Conservation (phyloP, 23 tunicate species). For the Ascidia mentula region DNA sequence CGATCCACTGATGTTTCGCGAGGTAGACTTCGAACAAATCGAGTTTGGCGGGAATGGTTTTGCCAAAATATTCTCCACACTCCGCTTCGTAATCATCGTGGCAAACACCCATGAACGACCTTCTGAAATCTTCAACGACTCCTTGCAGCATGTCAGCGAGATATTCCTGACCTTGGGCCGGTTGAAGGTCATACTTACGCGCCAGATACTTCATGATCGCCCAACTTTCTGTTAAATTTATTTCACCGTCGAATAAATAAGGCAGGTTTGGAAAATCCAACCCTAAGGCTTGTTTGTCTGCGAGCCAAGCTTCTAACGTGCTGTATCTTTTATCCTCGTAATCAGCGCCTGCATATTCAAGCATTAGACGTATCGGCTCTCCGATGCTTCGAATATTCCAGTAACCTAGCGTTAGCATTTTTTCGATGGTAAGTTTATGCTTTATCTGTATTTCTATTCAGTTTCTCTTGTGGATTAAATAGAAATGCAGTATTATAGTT, state of each 20-base stretch:
- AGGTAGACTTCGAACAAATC: slow-evolving; percentile 13
- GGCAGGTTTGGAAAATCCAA: slow-evolving; percentile 54
- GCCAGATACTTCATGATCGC: slow-evolving; percentile 44
- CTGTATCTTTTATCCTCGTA: neutral
- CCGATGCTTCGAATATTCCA: slow-evolving; percentile 30
- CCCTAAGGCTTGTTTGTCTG: slow-evolving; percentile 3
- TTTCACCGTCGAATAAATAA: slow-evolving; percentile 38
- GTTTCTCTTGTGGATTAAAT: no score
- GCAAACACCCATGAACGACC: slow-evolving; percentile 12
- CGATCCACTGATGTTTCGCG: slow-evolving; percentile 10
- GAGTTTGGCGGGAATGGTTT: slow-evolving; percentile 6
- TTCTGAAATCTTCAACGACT: slow-evolving; percentile 28
- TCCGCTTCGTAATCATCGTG: slow-evolving; percentile 11
- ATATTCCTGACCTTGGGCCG: slow-evolving; percentile 19
- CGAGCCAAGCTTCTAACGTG: slow-evolving; percentile 6
- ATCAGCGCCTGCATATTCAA: slow-evolving; percentile 17
- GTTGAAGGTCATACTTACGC: slow-evolving; percentile 7
- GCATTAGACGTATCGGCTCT: slow-evolving; percentile 30
- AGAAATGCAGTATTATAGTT: no score
- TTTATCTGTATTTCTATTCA: no score
- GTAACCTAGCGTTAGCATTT: slow-evolving; percentile 27
- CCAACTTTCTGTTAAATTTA: slow-evolving; percentile 51
- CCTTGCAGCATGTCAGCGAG: slow-evolving; percentile 16
- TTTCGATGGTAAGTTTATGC: no score
- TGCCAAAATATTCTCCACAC: neutral